phyloP scores from a whole-genome alignment of 2,797 vertebrate species.

The Chelonia mydas region DNA sequence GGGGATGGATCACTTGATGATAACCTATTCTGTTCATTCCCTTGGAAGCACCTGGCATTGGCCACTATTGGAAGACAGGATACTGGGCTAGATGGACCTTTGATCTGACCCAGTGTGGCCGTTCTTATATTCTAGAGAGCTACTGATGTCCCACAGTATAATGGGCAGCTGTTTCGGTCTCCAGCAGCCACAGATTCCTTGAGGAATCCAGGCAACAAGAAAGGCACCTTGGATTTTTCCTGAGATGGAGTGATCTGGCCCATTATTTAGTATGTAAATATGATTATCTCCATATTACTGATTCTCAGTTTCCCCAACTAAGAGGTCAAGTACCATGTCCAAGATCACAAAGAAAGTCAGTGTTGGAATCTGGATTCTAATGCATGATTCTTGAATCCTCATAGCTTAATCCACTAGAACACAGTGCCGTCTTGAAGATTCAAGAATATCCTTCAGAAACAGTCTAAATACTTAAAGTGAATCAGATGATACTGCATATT shows the following conservation, averaged over 20 bases:
- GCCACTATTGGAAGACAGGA: too few relatives aligned
- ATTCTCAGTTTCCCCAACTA: not conserved
- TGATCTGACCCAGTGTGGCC: too few relatives aligned
- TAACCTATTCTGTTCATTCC: too few relatives aligned
- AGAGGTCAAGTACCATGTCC: not conserved
- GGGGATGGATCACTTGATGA: too few relatives aligned
- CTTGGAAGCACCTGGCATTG: too few relatives aligned
- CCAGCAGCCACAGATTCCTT: not conserved
- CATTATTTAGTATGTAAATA: not conserved
- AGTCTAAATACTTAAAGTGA: conserved; percentile 51
- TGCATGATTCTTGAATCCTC: not conserved
- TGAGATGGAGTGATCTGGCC: not conserved
- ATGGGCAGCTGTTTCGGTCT: not conserved
- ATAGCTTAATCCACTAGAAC: not conserved
- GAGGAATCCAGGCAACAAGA: not conserved
- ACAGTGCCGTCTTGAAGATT: conserved; percentile 35
- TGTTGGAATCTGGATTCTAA: not conserved
- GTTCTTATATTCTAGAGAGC: too few relatives aligned
- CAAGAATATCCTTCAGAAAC: conserved; percentile 46
- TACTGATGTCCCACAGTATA: not conserved
- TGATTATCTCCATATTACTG: not conserved
- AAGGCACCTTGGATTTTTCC: not conserved
- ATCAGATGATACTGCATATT: conserved; percentile 46
- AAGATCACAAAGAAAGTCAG: not conserved
- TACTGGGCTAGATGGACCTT: too few relatives aligned